These are phyloP conservation scores for Aphelenchoides bicaudatus DNA, from an alignment of 2,888 invertebrate species.

Conservation along the genomic window DNA sequence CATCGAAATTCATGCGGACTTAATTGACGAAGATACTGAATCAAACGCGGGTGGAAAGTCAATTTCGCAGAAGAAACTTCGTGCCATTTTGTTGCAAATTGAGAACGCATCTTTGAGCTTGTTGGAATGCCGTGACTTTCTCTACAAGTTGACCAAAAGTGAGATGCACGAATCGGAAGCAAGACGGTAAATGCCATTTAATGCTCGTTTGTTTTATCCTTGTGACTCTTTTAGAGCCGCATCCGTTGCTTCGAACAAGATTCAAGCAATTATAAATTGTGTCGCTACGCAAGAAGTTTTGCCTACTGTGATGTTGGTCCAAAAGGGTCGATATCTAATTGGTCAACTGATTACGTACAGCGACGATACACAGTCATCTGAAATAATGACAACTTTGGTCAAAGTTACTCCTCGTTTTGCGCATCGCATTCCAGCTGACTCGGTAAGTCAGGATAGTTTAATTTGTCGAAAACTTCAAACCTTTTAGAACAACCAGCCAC, in stretches of 20 bases:
- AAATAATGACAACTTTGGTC: constrained; percentile 10
- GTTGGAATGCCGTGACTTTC: constrained; percentile 45
- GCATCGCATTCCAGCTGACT: constrained; percentile 22
- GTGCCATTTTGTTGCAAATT: constrained; percentile 48
- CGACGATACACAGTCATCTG: background rate
- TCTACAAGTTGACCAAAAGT: constrained; percentile 12
- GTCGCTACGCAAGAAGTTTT: constrained; percentile 22
- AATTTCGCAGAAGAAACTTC: constrained; percentile 36
- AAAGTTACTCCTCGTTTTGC: constrained; percentile 18
- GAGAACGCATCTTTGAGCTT: constrained; percentile 45
- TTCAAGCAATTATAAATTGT: constrained; percentile 22
- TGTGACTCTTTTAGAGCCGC: background rate
- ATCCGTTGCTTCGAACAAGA: constrained; percentile 9
- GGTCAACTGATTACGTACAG: constrained; percentile 20
- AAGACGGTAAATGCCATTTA: constrained; percentile 17
- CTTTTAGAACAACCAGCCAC: constrained; percentile 13
- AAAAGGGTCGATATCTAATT: constrained; percentile 34
- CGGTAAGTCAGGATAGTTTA: constrained; percentile 11
- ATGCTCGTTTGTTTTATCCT: background rate
- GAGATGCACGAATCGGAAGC: constrained; percentile 15
- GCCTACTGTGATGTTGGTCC: constrained; percentile 37
- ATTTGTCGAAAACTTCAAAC: background rate
- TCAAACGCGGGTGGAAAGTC: constrained; percentile 14
- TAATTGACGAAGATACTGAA: constrained; percentile 34
- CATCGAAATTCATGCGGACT: constrained; percentile 33